Base-by-base conservation (phyloP, 2,113 vertebrate species). In the Carassius gibelio region DNA sequence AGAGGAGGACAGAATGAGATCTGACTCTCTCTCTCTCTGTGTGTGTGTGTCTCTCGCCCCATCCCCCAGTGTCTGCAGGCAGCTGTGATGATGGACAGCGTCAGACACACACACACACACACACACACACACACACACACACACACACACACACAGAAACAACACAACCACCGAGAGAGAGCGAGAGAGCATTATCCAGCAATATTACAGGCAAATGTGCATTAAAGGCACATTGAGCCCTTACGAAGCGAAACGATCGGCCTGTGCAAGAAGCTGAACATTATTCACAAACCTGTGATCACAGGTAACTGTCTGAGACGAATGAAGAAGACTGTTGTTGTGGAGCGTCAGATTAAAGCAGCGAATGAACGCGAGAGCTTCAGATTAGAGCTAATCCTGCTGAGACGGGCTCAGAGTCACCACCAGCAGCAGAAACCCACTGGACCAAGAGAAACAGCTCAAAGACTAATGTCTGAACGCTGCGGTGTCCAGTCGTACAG, bases 351-450 rank as follows among this genome's bases (percentile, higher is more conserved):
- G 84, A 85, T 88, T 85, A 83, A 85, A 80, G 87, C 34, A 21
- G 75, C 80, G 48, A 82, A 17, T 71, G 48, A 87, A 87, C 57
- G 59, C 9, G 7, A 17, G 45, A 81, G 42, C 50, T 66, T 45
- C 59, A 85, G 88, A 89, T 89, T 89, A 89, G 38, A 76, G 36
- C 8, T 87, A 87, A 89, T 89, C 88, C 75, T 38, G 69, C 74
- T 84, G 52, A 86, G 72, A 4, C 8, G 36, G 19, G 48, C 50
- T 61, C 66, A 71, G 14, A 48, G 61, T 34, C 45, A 34, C 8
- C 42, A 45, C 1, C 38, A 42, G 38, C 38, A 42, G 38, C 38
- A 68, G 4, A 52, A 14, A 14, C 50, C 9, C 8, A 45, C 1
- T 45, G 42, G 8, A 45, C 9, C 42, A 42, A 42, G 38, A 42